Conservation (phyloP, 2,797 vertebrate genomes). For the Harpagifer antarcticus region DNA sequence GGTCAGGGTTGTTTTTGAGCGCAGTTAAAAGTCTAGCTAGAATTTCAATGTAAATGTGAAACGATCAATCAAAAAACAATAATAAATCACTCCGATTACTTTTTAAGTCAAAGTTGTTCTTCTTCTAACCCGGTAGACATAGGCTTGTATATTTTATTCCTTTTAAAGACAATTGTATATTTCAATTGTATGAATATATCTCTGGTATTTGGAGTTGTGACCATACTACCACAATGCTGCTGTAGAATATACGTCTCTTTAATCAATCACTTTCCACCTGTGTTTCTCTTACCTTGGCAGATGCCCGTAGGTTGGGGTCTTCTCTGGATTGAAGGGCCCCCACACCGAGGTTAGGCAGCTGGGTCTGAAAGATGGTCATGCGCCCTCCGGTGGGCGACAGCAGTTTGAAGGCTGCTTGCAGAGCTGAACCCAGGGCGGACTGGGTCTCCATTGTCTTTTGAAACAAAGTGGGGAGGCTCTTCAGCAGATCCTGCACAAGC, state of each 20-base stretch:
- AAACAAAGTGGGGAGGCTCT: constrained; percentile 93
- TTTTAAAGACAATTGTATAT: too few relatives aligned
- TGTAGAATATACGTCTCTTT: not conserved
- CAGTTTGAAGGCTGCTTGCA: constrained; percentile 95
- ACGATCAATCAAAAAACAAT: too few relatives aligned
- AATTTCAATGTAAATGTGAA: too few relatives aligned
- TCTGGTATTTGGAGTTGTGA: not conserved
- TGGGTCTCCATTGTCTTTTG: constrained; percentile 95
- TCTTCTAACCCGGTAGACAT: too few relatives aligned
- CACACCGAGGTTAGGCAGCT: constrained; percentile 92
- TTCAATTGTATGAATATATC: not conserved
- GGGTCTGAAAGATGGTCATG: constrained; percentile 95
- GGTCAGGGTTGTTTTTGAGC: too few relatives aligned
- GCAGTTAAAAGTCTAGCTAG: too few relatives aligned
- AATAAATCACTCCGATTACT: too few relatives aligned
- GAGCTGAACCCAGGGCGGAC: constrained; percentile 93
- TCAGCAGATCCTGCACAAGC: constrained; percentile 95
- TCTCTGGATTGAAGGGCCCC: constrained; percentile 93
- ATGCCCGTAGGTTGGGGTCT: constrained; percentile 92
- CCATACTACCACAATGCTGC: not conserved
- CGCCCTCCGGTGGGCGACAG: constrained; percentile 95
- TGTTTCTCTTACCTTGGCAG: constrained; percentile 88
- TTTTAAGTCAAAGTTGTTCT: too few relatives aligned
- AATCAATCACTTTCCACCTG: not conserved
- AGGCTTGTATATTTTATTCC: too few relatives aligned